Percentiles rank a stretch among this genome's conserved stretches.
Evolutionary conservation across 1,140 invertebrate species (phyloP).

Genomic region (Cotesia vestalis): DNA sequence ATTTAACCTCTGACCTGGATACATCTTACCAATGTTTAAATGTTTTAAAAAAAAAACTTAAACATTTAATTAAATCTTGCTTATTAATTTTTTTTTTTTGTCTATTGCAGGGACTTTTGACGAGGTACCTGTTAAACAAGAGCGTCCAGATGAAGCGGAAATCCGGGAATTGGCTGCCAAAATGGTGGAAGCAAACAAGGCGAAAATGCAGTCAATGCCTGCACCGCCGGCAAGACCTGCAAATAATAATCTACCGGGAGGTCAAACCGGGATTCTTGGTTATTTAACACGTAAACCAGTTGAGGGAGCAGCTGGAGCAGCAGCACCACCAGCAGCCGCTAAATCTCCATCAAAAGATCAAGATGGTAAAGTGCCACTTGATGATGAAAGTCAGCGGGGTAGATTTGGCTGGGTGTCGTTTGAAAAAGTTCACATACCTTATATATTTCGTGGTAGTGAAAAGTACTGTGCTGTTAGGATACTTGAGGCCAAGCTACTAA

Average conservation of each 20-base stretch:
- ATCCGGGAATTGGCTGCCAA: constrained; percentile 85
- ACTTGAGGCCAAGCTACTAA: constrained; percentile 87
- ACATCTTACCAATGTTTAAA: too few relatives aligned
- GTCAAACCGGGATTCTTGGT: constrained; percentile 68
- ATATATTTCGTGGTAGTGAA: constrained; percentile 82
- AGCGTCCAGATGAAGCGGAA: constrained; percentile 85
- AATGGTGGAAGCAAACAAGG: constrained; percentile 85
- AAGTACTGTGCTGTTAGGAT: constrained; percentile 92
- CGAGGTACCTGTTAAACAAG: constrained; percentile 75
- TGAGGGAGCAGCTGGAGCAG: constrained; percentile 45
- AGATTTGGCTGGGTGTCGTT: constrained; percentile 90
- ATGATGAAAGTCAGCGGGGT: constrained; percentile 83
- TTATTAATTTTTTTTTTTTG: neutral
- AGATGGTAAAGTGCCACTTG: constrained; percentile 65
- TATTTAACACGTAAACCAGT: constrained; percentile 62
- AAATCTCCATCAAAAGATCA: constrained; percentile 40
- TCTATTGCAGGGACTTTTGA: constrained; percentile 47
- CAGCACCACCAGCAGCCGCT: constrained; percentile 36
- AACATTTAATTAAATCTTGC: too few relatives aligned
- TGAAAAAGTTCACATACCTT: constrained; percentile 86
- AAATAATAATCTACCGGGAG: constrained; percentile 42
- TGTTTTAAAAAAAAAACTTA: too few relatives aligned
- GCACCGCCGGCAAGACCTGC: constrained; percentile 52
- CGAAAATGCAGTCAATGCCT: constrained; percentile 70
- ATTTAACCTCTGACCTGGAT: neutral